Conservation (phyloP, 2,797 vertebrate genomes). For the Leuciscus waleckii region DNA sequence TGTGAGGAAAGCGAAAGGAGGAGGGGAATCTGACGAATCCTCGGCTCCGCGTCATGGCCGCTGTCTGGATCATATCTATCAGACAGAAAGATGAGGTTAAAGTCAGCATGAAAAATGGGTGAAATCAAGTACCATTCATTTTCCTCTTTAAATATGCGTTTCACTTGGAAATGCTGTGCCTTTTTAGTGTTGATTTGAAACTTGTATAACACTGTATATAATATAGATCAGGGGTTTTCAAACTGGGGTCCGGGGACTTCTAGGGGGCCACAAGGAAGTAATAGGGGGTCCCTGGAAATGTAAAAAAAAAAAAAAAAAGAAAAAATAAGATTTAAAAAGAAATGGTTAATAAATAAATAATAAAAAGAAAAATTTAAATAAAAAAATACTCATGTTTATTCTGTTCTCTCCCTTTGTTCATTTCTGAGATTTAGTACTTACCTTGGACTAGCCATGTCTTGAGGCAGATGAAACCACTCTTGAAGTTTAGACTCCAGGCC, state of each 20-base stretch:
- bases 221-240: not conserved
- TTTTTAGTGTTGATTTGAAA: not conserved
- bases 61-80: conserved; percentile 94
- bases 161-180: not conserved
- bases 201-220: not conserved
- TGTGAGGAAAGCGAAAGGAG: conserved; percentile 95
- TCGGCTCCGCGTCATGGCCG: conserved; percentile 93
- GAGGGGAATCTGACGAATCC: conserved; percentile 86
- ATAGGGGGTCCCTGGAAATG: not conserved
- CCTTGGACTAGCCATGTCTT: conserved; percentile 96
- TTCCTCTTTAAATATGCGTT: not conserved
- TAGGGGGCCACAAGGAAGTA: not conserved
- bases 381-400: not conserved
- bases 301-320: not conserved
- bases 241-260: not conserved
- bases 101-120: not conserved
- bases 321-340: not conserved
- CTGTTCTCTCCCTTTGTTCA: not conserved
- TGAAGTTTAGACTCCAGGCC: conserved; percentile 94
- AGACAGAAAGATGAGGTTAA: not conserved
- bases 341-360: not conserved
- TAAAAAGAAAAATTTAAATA: not conserved
- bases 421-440: conserved; percentile 62
- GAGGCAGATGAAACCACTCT: conserved; percentile 95
- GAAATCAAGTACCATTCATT: not conserved